Base-by-base conservation (phyloP, 2,113 vertebrate genomes). In the Propithecus coquereli region DNA sequence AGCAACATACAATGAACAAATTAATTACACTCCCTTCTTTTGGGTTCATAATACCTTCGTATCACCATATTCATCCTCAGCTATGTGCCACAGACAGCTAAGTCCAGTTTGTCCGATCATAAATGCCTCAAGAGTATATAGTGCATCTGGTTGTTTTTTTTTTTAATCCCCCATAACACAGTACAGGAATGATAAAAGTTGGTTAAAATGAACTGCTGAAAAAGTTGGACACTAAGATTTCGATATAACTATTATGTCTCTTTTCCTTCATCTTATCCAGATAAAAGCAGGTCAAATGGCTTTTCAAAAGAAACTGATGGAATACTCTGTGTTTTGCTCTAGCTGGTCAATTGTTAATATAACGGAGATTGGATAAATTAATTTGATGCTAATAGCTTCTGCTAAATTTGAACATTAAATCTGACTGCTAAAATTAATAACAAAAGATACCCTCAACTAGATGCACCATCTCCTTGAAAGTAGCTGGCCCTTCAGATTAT, bases 331-430 rank as follows among this genome's bases (percentile, higher is more conserved):
- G 43, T 59, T 34, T 94, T 87, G 32, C 74, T 90, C 74, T 87
- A 87, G 27, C 8, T 79, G 47, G 34, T 76, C 61, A 73, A 79
- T 27, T 63, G 52, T 87, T 91, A 77, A 47, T 40, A 37, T 87
- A 93, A 90, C 17, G 11, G 12, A 87, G 14, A 91, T 3, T 27
- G 30, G 76, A 6, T 47, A 90, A 87, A 43, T 94, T 54, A 34
- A 57, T 47, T 80, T 70, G 65, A 93, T 54, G 13, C 40, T 91
- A 91, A 54, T 45, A 79, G 65, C 65, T 87, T 88, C 65, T 95
- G 50, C 13, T 90, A 92, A 91, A 84, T 88, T 63, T 80, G 65
- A 85, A 84, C 43, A 84, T 61, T 85, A 85, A 92, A 45, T 84
- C 23, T 50, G n/a, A 12, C 32, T 94, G 47, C 25, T 83, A 59